Base-by-base conservation (phyloP, 2,888 invertebrate species). In the Apamea monoglypha region DNA sequence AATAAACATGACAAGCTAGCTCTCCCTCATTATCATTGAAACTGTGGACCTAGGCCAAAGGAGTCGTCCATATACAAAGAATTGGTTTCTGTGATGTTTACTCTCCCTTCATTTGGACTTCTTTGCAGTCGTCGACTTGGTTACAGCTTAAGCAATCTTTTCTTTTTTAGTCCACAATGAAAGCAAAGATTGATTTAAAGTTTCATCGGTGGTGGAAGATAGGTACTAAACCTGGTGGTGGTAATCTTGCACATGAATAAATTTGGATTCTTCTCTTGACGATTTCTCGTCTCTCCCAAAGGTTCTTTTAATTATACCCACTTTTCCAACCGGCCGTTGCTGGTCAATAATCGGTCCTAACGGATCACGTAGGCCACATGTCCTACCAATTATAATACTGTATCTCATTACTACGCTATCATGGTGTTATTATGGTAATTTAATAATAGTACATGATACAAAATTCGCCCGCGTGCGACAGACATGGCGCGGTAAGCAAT, bases 21-120 rank as follows among this genome's bases (percentile, higher is more conserved):
- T 92, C 92, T 92, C 92, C 89, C 92, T 91, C 91, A 92, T 92
- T 92, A 92, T 89, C 91, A 92, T 92, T 91, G 88, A 90, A 89
- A 87, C 87, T 88, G 86, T 80, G 84, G 74, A 88, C 88, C 83
- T 88, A 86, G 85, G 82, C 83, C 79, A 80, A 82, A 84, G 85
- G 83, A 76, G 76, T 80, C 84, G 75, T 78, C 82, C 85, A 81
- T 70, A 78, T 78, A 86, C 77, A 73, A 74, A 56, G n/a, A 71
- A 40, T 71, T 69, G 69, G 36, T 68, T 36, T 64, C 64, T 61
- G 63, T 63, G 44, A 74, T 64, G 8, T 59, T 61, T 32, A 64
- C 21, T 32, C 29, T 61, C 16, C 21, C 5, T 63, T 47, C 53
- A 36, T 73, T 44, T 47, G 5, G 25, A 12, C 3, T 56, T 56